These are phyloP conservation scores for Allolobophora icterica DNA, from an alignment of 2,888 invertebrate species.

Conservation along the genomic window DNA sequence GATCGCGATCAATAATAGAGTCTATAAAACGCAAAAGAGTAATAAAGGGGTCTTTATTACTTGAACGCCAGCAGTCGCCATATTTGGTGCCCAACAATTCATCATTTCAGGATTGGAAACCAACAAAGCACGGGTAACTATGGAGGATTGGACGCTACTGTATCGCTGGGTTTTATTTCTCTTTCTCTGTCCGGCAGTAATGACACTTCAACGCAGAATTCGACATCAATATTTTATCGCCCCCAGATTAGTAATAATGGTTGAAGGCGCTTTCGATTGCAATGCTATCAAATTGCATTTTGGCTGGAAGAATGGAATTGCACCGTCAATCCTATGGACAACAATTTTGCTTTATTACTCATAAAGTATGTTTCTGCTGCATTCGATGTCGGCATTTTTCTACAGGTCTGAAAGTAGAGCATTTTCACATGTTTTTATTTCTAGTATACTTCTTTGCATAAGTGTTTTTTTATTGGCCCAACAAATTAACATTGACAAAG, in stretches of 20 bases:
- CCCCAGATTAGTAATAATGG: neutral
- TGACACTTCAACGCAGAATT: neutral
- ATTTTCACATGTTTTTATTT: neutral
- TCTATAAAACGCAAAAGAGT: neutral
- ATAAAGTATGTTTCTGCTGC: neutral
- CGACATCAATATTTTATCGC: neutral
- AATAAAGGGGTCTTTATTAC: neutral
- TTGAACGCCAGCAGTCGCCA: neutral
- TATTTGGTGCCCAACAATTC: neutral
- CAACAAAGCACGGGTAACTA: neutral
- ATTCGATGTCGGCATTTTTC: neutral
- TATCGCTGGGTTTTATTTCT: neutral
- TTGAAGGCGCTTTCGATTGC: neutral
- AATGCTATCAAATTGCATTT: neutral
- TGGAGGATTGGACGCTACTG: neutral
- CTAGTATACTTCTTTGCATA: neutral
- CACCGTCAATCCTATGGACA: neutral
- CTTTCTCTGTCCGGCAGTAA: neutral
- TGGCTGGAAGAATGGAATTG: neutral
- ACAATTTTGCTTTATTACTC: neutral
- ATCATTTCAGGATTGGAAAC: slow-evolving; percentile 17
- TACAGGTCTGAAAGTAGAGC: neutral
- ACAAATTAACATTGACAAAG: too few species aligned
- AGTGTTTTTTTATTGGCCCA: too few species aligned
- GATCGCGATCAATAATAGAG: neutral